Conservation (phyloP, 2,113 vertebrate genomes). For the Alexandromys fortis region DNA sequence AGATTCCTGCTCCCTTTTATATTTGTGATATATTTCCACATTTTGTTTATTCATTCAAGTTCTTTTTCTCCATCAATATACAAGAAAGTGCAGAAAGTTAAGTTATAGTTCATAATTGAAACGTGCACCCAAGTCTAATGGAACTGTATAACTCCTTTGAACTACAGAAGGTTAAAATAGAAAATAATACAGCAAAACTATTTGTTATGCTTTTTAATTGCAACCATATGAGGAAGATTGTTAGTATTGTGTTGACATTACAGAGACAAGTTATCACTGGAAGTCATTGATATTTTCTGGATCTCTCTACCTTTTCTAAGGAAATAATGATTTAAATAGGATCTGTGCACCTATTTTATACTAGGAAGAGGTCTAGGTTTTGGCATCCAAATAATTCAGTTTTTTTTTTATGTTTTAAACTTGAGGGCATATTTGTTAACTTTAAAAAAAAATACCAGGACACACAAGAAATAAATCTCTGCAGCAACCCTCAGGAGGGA, state of each 20-base stretch:
- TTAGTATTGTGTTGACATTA: constrained; percentile 51
- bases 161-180: constrained; percentile 24
- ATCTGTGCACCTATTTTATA: not conserved
- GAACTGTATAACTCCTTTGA: constrained; percentile 33
- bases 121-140: constrained; percentile 16
- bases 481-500: too few species aligned
- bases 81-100: not conserved
- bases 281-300: constrained; percentile 38
- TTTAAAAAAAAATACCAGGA: not conserved
- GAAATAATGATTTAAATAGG: not conserved
- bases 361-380: not conserved
- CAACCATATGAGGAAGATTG: not conserved
- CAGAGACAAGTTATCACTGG: not conserved
- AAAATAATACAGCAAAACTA: not conserved
- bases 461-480: not conserved
- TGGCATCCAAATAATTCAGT: not conserved
- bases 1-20: not conserved
- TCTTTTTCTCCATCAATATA: not conserved
- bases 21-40: not conserved
- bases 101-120: constrained; percentile 39
- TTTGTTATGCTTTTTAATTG: constrained; percentile 33
- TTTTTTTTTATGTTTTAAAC: not conserved
- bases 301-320: not conserved
- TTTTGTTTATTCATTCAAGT: constrained; percentile 49
- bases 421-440: not conserved